Evolutionary conservation across 2,113 vertebrate genomes (phyloP).

Genomic region (Edolisoma coerulescens): DNA sequence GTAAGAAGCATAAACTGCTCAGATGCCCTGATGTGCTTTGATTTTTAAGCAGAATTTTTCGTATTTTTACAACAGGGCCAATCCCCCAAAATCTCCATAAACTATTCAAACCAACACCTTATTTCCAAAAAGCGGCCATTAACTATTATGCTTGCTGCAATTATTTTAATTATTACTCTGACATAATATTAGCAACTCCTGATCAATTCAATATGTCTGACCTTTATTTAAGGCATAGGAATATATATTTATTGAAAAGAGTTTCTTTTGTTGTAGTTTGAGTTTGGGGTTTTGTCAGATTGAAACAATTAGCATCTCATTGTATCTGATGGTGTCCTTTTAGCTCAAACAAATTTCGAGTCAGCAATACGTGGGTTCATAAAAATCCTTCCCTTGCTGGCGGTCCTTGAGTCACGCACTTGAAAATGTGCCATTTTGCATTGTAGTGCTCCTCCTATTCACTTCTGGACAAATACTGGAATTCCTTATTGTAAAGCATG

Average conservation of each 20-base stretch:
- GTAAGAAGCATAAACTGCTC: conserved; percentile 19
- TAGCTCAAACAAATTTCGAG: neutral
- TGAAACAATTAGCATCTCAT: neutral
- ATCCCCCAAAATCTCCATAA: neutral
- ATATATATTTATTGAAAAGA: neutral
- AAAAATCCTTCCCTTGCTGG: neutral
- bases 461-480: neutral
- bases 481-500: neutral
- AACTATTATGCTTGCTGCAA: neutral
- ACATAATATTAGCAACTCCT: neutral
- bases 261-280: neutral
- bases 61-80: neutral
- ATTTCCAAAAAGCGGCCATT: neutral
- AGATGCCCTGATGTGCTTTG: neutral
- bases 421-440: neutral
- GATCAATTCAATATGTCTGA: neutral
- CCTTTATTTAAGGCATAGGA: neutral
- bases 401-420: neutral
- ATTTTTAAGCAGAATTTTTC: conserved; percentile 17
- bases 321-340: neutral
- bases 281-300: neutral
- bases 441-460: neutral
- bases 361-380: neutral
- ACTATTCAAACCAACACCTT: neutral
- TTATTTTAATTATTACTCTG: neutral